phyloP scores from a whole-genome alignment of 2,888 invertebrate species.

The Exocentrus adspersus region DNA sequence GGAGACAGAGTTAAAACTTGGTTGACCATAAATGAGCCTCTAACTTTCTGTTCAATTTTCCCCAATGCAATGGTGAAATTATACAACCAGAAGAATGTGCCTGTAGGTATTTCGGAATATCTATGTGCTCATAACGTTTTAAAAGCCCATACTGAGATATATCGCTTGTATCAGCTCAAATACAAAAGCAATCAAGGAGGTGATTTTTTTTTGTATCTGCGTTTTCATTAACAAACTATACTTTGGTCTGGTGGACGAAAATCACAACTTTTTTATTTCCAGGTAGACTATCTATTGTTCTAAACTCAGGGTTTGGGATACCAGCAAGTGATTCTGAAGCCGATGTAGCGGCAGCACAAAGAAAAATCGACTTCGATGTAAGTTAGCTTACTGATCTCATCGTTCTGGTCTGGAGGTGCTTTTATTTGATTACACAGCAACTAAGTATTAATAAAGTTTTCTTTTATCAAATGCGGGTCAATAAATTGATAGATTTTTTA shows the following conservation, averaged over 20 bases:
- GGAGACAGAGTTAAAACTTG: slow-evolving; percentile 6
- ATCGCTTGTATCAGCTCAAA: not conserved
- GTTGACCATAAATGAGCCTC: not conserved
- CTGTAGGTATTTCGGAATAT: not conserved
- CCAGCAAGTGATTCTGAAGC: slow-evolving; percentile 13
- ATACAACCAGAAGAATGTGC: not conserved
- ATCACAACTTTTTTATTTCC: slow-evolving; percentile 6
- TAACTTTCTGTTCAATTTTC: not conserved
- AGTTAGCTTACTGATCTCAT: not conserved
- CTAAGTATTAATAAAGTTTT: no score
- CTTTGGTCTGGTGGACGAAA: no score
- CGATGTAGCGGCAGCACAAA: slow-evolving; percentile 29
- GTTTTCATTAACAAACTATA: no score
- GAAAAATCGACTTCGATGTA: slow-evolving; percentile 29
- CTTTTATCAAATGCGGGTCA: no score
- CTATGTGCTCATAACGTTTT: not conserved
- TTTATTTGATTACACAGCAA: no score
- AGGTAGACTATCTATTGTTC: slow-evolving; percentile 31
- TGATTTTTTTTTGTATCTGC: no score
- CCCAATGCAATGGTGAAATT: not conserved
- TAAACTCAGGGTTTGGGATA: slow-evolving; percentile 26
- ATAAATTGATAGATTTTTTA: no score
- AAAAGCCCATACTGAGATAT: not conserved
- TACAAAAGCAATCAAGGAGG: slow-evolving; percentile 2
- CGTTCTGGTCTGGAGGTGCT: no score